A percentile compares a stretch with the other conserved stretches of the same genome.
Evolutionary conservation across 2,888 invertebrate species (phyloP).

Genomic region (Bursaphelenchus okinawaensis): DNA sequence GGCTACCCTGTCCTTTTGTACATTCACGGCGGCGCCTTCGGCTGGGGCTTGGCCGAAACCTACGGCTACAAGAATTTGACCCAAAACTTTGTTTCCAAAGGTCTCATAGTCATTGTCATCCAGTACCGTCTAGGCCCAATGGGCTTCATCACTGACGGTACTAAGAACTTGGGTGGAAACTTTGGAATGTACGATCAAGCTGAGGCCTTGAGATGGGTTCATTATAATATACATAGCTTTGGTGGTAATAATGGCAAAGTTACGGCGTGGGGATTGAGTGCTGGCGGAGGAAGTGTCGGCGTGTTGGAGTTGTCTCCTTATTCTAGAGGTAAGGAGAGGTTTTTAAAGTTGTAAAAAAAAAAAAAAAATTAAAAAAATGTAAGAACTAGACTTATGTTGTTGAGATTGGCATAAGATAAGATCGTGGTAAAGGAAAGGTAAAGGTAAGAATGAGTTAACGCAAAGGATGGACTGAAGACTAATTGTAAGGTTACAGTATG

Average conservation of each 20-base stretch:
- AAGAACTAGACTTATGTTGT: too few species aligned
- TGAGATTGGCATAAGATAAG: too few species aligned
- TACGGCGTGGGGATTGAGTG: slow-evolving; percentile 27
- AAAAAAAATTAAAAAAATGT: too few species aligned
- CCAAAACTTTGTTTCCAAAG: slow-evolving; percentile 20
- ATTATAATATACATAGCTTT: slow-evolving; percentile 26
- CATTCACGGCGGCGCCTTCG: slow-evolving; percentile 22
- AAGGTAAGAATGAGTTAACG: too few species aligned
- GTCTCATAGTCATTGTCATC: slow-evolving; percentile 20
- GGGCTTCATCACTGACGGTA: slow-evolving; percentile 21
- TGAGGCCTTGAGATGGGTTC: slow-evolving; percentile 23
- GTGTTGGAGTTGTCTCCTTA: slow-evolving; percentile 24
- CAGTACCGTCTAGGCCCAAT: slow-evolving; percentile 22
- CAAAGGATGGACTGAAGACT: too few species aligned
- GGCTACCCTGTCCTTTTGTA: slow-evolving; percentile 15
- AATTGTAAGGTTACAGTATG: too few species aligned
- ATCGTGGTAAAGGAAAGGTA: too few species aligned
- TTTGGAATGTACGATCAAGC: slow-evolving; percentile 26
- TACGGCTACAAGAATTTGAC: slow-evolving; percentile 20
- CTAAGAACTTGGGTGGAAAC: slow-evolving; percentile 17
- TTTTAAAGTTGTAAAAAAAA: too few species aligned
- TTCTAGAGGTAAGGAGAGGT: slow-evolving; percentile 13
- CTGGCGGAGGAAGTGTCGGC: slow-evolving; percentile 24
- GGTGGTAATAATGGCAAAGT: slow-evolving; percentile 27
- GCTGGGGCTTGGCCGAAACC: slow-evolving; percentile 3